Conservation (phyloP, 2,888 invertebrate species). For the Cabera pusaria region DNA sequence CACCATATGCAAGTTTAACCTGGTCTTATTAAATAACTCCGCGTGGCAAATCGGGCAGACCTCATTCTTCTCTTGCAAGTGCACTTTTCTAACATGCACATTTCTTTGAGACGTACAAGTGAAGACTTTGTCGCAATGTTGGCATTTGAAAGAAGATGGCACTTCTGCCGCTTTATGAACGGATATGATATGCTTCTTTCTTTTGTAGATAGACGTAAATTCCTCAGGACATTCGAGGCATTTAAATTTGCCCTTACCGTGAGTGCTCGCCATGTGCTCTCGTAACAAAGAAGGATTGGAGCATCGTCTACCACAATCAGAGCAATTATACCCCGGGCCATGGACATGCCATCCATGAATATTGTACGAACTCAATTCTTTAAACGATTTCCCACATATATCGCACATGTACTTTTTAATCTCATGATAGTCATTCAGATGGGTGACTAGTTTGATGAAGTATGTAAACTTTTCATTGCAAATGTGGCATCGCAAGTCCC, state of each 20-base stretch:
- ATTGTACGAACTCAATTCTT: constrained; percentile 9
- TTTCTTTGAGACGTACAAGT: constrained; percentile 45
- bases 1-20: constrained; percentile 60
- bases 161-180: constrained; percentile 41
- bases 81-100: constrained; percentile 48
- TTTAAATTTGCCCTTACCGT: constrained; percentile 41
- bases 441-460: constrained; percentile 21
- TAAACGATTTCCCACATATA: constrained; percentile 22
- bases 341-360: constrained; percentile 16
- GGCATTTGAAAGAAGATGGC: constrained; percentile 36
- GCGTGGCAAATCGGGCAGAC: constrained; percentile 51
- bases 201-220: constrained; percentile 42
- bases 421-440: constrained; percentile 22
- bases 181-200: constrained; percentile 42
- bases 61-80: constrained; percentile 51
- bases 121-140: constrained; percentile 50
- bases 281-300: constrained; percentile 23
- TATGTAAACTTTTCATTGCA: constrained; percentile 22
- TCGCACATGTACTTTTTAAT: constrained; percentile 22
- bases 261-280: constrained; percentile 40
- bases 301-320: constrained; percentile 42
- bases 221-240: constrained; percentile 43
- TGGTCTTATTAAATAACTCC: constrained; percentile 48
- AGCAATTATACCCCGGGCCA: constrained; percentile 35
- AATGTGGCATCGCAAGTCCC: constrained; percentile 15